Evolutionary conservation across 1,140 invertebrate species (phyloP), one percentile per base, ranked within the genome.

Genomic region (Drosophila pachea): DNA sequence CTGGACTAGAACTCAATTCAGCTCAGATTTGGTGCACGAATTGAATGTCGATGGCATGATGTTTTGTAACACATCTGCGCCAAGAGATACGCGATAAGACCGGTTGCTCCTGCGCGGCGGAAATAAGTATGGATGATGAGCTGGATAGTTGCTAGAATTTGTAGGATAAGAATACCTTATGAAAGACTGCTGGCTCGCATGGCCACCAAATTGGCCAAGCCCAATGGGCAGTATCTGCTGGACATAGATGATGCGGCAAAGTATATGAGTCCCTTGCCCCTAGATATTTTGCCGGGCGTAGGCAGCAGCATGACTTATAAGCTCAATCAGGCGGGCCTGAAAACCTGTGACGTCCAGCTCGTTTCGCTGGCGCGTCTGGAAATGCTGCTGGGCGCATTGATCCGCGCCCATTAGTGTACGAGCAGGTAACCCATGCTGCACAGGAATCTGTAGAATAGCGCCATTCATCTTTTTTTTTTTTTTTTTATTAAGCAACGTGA

Each of bases 131-230:
- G 67, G 63, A 4, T 4, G 12, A 22, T 47, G 1, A 5, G 4
- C 11, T 5, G 2, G 55, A 4, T n/a, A 48, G 12, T 16, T 12
- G 9, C 8, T 9, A 2, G 8, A 14, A 4, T 7, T 8, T 7
- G 4, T 32, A n/a, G n/a, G n/a, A n/a, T n/a, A n/a, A n/a, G n/a
- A n/a, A 6, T 50, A 6, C 1, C 12, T 14, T n/a, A n/a, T 62
- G 0, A 22, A n/a, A 93, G 93, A 78, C 87, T 97, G 7, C 90
- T 96, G 69, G 96, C 97, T 0, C 92, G 96, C 73, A 89, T 98
- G 78, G 97, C 98, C 1, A 99, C 97, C 6, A 95, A 94, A 81
- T 92, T 93, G 77, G 98, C 98, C 0, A 99, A 99, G 91, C 98
- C 98, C 3, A 93, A 98, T 92, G 97, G 97, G 12, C 94, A 97